These are phyloP conservation scores for Dicrurus megarhynchus DNA, from an alignment of 2,113 vertebrate species.

Conservation along the genomic window DNA sequence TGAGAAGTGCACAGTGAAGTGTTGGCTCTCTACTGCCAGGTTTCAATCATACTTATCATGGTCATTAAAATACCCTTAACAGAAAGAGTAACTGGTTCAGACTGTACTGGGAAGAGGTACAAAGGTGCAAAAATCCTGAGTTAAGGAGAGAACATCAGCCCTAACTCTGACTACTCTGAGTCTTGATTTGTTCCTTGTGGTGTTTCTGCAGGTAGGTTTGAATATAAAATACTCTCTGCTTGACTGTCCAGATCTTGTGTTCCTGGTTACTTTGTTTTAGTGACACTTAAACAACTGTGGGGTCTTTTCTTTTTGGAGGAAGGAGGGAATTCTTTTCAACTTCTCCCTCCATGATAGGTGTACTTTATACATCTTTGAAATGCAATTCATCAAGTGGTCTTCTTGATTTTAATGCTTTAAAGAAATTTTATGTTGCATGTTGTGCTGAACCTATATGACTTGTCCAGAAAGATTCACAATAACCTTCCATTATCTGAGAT, in stretches of 20 bases:
- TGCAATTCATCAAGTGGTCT: not conserved
- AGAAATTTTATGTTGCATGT: not conserved
- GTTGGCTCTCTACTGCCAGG: not conserved
- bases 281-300: not conserved
- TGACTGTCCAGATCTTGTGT: not conserved
- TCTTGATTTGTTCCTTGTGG: conserved; percentile 15
- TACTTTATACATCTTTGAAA: not conserved
- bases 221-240: conserved; percentile 23
- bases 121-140: not conserved
- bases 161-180: conserved; percentile 56
- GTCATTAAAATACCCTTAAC: not conserved
- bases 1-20: not conserved
- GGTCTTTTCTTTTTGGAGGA: not conserved
- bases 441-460: not conserved
- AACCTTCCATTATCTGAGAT: not conserved
- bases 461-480: not conserved
- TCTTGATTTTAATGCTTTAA: not conserved
- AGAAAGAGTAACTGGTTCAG: not conserved
- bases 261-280: not conserved
- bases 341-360: not conserved
- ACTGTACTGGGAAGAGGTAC: not conserved
- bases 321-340: not conserved
- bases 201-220: conserved; percentile 53
- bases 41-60: not conserved
- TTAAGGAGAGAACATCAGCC: conserved; percentile 69